Evolutionary conservation across 2,113 vertebrate species (phyloP), one percentile per base, ranked within the genome.

Genomic region (Lipophrys pholis): DNA sequence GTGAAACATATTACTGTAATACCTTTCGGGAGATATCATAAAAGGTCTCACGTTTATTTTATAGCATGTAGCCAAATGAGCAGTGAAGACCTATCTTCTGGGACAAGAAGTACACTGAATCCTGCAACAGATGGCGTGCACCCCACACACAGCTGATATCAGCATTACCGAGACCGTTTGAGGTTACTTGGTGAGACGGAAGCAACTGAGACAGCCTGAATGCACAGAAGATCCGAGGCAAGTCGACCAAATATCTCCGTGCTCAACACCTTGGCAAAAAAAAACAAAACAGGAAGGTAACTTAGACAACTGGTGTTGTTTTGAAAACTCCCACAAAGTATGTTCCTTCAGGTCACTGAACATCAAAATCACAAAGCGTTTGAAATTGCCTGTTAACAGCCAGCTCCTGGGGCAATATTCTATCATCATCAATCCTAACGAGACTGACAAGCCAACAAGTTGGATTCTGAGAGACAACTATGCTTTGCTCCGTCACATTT

Each of bases 371-470:
- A 17, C 15, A 30, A 52, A 53, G 40, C 11, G 5, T 67, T 67
- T 54, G 39, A 21, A 53, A 62, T 45, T 65, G 39, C 53, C 21
- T 78, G 64, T 62, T 54, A 71, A 69, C 76, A 56, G 69, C 39
- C 48, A 60, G 60, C 30, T 56, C 76, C 69, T 9, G 10, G 57
- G 73, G 73, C 38, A 8, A 57, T 11, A 74, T 78, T 75, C 64
- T 52, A 65, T 65, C 36, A 30, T 14, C 61, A 73, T 67, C 62
- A 43, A 71, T 17, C 71, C 35, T 40, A 53, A 48, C 7, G 56
- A 53, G 51, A 76, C 52, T 81, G 73, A 85, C 86, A 73, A 73
- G 67, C 63, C 35, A 55, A 49, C 56, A 38, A 35, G 55, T 58
- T 55, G 49, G 72, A 73, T 17, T 72, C 55, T 69, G 59, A 61